Evolutionary conservation across 2,113 vertebrate species (phyloP), one percentile per base, ranked within the genome.

Genomic region (Labeo rohita): DNA sequence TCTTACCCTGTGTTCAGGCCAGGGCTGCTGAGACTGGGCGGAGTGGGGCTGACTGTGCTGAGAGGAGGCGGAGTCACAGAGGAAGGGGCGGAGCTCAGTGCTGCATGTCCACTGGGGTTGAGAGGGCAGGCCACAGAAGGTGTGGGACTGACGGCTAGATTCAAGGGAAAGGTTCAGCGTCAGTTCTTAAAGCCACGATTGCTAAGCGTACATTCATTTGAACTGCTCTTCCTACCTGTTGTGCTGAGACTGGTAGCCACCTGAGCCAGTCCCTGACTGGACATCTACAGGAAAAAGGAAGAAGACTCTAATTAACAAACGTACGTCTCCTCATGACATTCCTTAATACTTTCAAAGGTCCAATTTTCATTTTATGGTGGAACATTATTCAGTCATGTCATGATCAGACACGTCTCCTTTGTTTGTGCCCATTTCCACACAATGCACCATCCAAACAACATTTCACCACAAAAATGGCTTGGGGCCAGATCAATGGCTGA

Each of bases 1-100:
- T 90, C 95, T 96, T 93, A 98, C 97, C 96, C 96, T 68, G 96
- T 89, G 90, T 92, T 96, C 91, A 97, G 94, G 87, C 94, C 92
- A 36, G 96, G 93, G 63, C 92, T 90, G 9, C 94, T 92, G 65
- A 96, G 95, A 91, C 91, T 92, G 91, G 93, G 92, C 79, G 95
- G 95, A 89, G 94, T 94, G 72, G 96, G 95, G 94, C 96, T 97
- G 90, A 96, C 95, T 90, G 93, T 95, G 93, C 94, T 94, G 86
- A 96, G 95, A 91, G 95, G 95, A 74, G 96, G 96, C 12, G 97
- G 95, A 79, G 95, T 96, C 90, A 92, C 90, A 80, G 95, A 94
- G 52, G 95, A 95, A 68, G 96, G 96, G 91, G 95, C 89, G 90
- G 96, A 93, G 87, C 95, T 93, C 65, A 93, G 87, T 9, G 89